These are phyloP conservation scores for Sphyrna mokarran DNA, from an alignment of 2,113 vertebrate species.

Conservation along the genomic window DNA sequence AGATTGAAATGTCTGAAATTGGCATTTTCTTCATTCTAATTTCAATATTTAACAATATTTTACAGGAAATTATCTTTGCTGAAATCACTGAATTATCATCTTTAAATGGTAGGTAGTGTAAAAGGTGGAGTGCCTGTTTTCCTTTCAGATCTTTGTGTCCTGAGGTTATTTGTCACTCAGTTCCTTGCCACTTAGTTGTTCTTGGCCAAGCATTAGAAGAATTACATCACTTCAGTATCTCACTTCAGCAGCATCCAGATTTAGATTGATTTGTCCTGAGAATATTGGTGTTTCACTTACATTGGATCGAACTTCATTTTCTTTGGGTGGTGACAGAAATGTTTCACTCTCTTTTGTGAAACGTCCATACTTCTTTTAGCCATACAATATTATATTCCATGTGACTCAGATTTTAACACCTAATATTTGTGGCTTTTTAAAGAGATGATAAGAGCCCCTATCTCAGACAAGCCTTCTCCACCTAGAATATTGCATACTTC, in stretches of 20 bases:
- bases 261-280: constrained; percentile 14
- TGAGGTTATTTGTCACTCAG: not conserved
- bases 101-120: not conserved
- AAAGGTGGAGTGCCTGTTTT: not conserved
- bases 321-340: not conserved
- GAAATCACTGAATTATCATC: not conserved
- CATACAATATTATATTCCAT: not conserved
- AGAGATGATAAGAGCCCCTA: not conserved
- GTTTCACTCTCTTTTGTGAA: not conserved
- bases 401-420: not conserved
- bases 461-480: not conserved
- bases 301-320: not conserved
- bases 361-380: not conserved
- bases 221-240: not conserved
- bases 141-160: not conserved
- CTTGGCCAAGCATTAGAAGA: not conserved
- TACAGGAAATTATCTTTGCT: not conserved
- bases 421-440: not conserved
- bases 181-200: not conserved
- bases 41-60: not conserved
- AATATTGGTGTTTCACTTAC: constrained; percentile 5
- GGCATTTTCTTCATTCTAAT: not conserved
- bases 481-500: not conserved
- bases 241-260: not conserved
- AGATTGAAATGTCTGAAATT: not conserved